Evolutionary conservation across 2,113 vertebrate species (phyloP).

Genomic region (Brachyistius frenatus): DNA sequence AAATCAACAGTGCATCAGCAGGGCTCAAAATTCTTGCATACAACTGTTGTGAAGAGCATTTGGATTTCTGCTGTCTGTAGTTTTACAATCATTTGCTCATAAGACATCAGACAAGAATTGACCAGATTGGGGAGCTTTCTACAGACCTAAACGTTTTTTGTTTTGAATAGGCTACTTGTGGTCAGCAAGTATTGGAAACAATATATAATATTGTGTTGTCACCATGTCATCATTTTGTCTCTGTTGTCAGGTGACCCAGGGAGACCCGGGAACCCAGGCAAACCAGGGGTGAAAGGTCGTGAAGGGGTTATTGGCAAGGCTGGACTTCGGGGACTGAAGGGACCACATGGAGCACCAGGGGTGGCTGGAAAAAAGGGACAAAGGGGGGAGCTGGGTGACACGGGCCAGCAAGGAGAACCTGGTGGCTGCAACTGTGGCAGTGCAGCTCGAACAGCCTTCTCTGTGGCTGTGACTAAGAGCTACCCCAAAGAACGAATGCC

Average conservation of each 20-base stretch:
- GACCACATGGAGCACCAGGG: slow-evolving; percentile 86
- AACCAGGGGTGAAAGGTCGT: slow-evolving; percentile 90
- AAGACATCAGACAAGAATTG: no score
- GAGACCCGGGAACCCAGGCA: slow-evolving; percentile 90
- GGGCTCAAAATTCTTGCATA: not conserved
- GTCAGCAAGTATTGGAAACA: no score
- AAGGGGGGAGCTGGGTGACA: slow-evolving; percentile 89
- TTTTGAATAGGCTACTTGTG: no score
- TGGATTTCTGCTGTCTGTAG: no score
- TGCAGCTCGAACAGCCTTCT: slow-evolving; percentile 92
- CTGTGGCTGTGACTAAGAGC: slow-evolving; percentile 93
- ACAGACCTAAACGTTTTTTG: no score
- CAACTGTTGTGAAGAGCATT: no score
- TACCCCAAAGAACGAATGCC: slow-evolving; percentile 94
- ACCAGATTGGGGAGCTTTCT: not conserved
- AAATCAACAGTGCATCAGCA: not conserved
- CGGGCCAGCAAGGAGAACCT: slow-evolving; percentile 84
- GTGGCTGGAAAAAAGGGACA: slow-evolving; percentile 81
- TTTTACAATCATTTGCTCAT: no score
- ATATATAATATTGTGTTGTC: not conserved
- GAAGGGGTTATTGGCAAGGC: slow-evolving; percentile 90
- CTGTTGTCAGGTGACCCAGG: slow-evolving; percentile 79
- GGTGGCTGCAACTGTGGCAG: slow-evolving; percentile 90
- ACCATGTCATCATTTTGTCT: slow-evolving; percentile 7
- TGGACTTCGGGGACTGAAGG: slow-evolving; percentile 91